phyloP scores from a whole-genome alignment of 2,113 vertebrate genomes.

The Sinocyclocheilus anophthalmus region DNA sequence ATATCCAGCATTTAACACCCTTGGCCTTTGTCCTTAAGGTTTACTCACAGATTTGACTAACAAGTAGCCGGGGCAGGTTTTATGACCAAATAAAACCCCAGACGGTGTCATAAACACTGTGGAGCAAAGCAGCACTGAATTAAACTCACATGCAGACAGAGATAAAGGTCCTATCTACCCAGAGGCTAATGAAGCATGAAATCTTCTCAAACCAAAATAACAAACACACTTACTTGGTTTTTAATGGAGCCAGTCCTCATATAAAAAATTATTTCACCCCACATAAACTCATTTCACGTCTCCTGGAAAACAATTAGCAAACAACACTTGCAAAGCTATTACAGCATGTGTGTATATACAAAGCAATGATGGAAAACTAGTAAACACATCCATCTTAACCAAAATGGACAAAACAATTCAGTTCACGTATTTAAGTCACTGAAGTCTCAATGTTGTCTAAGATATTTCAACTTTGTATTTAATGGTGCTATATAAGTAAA shows the following conservation, averaged over 20 bases:
- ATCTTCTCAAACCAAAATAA: slow-evolving; percentile 14
- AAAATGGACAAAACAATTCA: not conserved
- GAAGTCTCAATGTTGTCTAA: not conserved
- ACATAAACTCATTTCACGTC: slow-evolving; percentile 9
- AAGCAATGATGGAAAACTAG: not conserved
- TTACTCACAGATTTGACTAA: slow-evolving; percentile 30
- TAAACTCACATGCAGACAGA: not conserved
- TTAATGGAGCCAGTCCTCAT: slow-evolving; percentile 2
- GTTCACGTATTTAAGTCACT: not conserved
- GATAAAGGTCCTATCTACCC: not conserved
- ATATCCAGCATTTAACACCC: slow-evolving; percentile 30
- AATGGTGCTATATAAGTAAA: no score
- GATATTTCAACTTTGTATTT: no score
- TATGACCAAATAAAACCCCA: slow-evolving; percentile 9
- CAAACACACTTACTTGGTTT: slow-evolving; percentile 21
- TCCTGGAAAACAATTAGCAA: slow-evolving; percentile 2
- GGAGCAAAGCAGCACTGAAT: slow-evolving; percentile 22
- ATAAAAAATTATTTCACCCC: not conserved
- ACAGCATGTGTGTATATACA: not conserved
- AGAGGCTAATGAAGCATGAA: slow-evolving; percentile 21
- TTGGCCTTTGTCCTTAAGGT: slow-evolving; percentile 6
- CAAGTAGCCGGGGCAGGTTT: not conserved
- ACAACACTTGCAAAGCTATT: not conserved
- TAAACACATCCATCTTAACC: not conserved
- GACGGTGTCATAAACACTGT: slow-evolving; percentile 3